A percentile compares a stretch with the other conserved stretches of the same genome.
Conservation (phyloP, 2,888 invertebrate genomes). For the Unio pictorum region DNA sequence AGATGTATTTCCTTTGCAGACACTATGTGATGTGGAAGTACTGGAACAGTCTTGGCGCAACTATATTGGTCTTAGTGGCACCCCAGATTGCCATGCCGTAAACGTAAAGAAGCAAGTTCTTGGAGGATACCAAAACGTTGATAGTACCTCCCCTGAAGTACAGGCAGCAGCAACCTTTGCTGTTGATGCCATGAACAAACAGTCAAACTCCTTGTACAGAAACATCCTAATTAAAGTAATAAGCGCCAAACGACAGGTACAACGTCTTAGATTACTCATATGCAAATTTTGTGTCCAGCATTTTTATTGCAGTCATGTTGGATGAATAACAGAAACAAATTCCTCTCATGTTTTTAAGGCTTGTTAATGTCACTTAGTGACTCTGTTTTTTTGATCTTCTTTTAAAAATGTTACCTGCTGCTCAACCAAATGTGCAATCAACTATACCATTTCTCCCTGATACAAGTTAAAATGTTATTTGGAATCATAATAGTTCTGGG, state of each 20-base stretch:
- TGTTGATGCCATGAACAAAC: conserved; percentile 26
- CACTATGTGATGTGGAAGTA: conserved; percentile 13
- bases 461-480: no score
- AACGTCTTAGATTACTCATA: no score
- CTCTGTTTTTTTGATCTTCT: no score
- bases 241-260: conserved; percentile 35
- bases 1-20: not conserved
- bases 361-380: no score
- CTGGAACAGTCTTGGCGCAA: conserved; percentile 19
- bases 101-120: conserved; percentile 1
- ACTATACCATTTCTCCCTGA: no score
- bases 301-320: not conserved
- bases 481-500: no score
- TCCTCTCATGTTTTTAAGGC: not conserved
- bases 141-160: conserved; percentile 14
- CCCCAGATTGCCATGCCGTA: conserved; percentile 1
- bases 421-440: no score
- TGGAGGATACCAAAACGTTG: conserved; percentile 16
- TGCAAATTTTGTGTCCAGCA: no score
- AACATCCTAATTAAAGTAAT: conserved; percentile 13
- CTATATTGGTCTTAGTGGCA: conserved; percentile 7
- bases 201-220: conserved; percentile 33
- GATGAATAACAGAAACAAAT: not conserved
- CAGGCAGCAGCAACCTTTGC: conserved; percentile 29
- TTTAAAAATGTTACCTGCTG: no score